A percentile compares a stretch with the other conserved stretches of the same genome.
These are phyloP conservation scores for Pontoporia blainvillei DNA, from an alignment of 2,113 vertebrate genomes.

Conservation along the genomic window DNA sequence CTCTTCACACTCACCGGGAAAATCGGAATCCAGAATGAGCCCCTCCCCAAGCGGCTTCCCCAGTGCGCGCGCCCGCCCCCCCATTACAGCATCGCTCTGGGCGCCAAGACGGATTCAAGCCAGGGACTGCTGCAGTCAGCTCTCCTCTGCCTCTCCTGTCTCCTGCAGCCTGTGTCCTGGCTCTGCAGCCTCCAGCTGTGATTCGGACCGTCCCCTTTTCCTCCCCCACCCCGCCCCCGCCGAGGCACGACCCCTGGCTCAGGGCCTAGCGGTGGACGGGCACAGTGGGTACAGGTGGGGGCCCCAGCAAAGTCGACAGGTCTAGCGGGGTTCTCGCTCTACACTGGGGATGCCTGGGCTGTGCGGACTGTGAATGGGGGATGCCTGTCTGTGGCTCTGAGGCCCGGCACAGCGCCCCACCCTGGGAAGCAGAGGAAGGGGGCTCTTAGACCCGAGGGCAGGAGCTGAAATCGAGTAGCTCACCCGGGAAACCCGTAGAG, in stretches of 20 bases:
- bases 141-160: constrained; percentile 34
- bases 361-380: constrained; percentile 28
- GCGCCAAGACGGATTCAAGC: constrained; percentile 65
- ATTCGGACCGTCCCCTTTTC: constrained; percentile 30
- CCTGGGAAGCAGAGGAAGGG: constrained; percentile 6
- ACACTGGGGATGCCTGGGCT: constrained; percentile 28
- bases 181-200: constrained; percentile 52
- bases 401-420: constrained; percentile 44
- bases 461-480: background rate
- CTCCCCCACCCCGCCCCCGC: background rate
- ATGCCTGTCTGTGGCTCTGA: constrained; percentile 10
- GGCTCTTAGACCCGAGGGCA: background rate
- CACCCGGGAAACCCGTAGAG: background rate
- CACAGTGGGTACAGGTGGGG: constrained; percentile 39
- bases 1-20: background rate
- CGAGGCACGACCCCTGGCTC: constrained; percentile 34
- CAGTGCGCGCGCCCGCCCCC: background rate
- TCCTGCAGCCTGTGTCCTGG: constrained; percentile 49
- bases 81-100: constrained; percentile 60
- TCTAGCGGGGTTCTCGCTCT: constrained; percentile 25
- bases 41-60: constrained; percentile 54
- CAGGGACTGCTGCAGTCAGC: constrained; percentile 68
- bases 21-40: background rate
- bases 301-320: constrained; percentile 45
- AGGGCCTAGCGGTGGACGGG: constrained; percentile 59